Evolutionary conservation across 2,113 vertebrate genomes (phyloP), one percentile per base, ranked within the genome.

Genomic region (Strix uralensis): DNA sequence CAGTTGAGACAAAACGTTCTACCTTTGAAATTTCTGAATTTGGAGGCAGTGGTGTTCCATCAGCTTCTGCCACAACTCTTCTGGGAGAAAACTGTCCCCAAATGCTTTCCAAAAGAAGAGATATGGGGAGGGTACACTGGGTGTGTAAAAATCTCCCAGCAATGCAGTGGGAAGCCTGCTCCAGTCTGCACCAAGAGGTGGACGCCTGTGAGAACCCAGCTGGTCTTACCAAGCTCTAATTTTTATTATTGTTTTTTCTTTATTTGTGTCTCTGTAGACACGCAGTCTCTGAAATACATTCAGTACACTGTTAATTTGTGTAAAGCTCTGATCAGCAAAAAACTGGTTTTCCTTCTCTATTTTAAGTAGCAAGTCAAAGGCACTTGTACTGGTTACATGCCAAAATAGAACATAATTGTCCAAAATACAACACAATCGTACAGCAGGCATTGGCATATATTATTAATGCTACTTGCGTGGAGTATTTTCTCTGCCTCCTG

Each of bases 161-260:
- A 21, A 29, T 27, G 32, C 21, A 52, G 10, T 38, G 32, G 44
- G 10, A 75, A 47, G 27, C 40, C 51, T 77, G 27, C 34, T 78
- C 1, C 1, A 29, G 5, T 44, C 26, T 74, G 73, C 51, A 44
- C 40, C 2, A 1, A 22, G 44, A 38, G 36, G 6, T 23, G 15
- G 15, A 2, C 1, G 2, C 7, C 13, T 73, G n/a, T 38, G n/a
- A 80, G 49, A 72, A 19, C n/a, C 9, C 3, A 1, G 13, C 8
- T 2, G 1, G 3, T 55, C 29, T 63, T 51, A 40, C 14, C 21
- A 25, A 46, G 21, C n/a, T 88, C 74, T 79, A 8, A 38, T 42
- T 86, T 51, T 44, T 51, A 36, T 67, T 40, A 4, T 0, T 74
- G 3, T 1, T 81, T 74, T 79, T 71, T 1, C 5, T 75, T 46